Base-by-base conservation (phyloP, 2,888 invertebrate genomes). In the Cantharis lateralis region DNA sequence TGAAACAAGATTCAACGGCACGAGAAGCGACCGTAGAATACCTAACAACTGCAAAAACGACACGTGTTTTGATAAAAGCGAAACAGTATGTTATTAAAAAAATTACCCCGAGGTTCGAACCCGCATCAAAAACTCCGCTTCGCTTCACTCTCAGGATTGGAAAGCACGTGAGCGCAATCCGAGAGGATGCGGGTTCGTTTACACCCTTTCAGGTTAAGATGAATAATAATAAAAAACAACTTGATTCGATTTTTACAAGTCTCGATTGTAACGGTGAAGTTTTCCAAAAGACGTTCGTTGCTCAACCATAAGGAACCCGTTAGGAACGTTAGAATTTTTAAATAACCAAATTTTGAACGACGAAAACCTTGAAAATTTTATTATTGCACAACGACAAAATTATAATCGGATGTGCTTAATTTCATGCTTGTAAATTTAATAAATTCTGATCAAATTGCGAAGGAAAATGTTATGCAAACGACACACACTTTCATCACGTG, bases 1-100 rank as follows among this genome's bases (percentile, higher is more conserved):
- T 77, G 77, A 78, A 80, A 79, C 79, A 72, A 78, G 78, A 81
- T 80, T 76, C 80, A 77, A 71, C 72, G 72, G 70, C 62, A 32
- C 73, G 28, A 32, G 32, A 20, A 63, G 71, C 78, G 73, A 68
- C 73, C 75, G 75, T 63, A 64, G 64, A 64, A 64, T 20, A 18
- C 64, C n/a, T 13, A 32, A 32, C 32, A 32, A 32, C 32, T 32
- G 32, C 70, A 15, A 13, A n/a, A 20, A 28, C 13, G 48, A 72
- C 72, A 72, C 72, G 72, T 72, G 72, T 68, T 68, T 32, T 5
- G 15, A 64, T 64, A 64, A 63, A 63, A 18, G 63, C n/a, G 62
- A 62, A 70, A 70, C 70, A 70, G 70, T 70, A 70, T 18, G 61
- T 20, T 62, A 18, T 62, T 10, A 11, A 62, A 71, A 62, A 26